These are phyloP conservation scores for Lagopus muta DNA, from an alignment of 2,113 vertebrate species.

Conservation along the genomic window DNA sequence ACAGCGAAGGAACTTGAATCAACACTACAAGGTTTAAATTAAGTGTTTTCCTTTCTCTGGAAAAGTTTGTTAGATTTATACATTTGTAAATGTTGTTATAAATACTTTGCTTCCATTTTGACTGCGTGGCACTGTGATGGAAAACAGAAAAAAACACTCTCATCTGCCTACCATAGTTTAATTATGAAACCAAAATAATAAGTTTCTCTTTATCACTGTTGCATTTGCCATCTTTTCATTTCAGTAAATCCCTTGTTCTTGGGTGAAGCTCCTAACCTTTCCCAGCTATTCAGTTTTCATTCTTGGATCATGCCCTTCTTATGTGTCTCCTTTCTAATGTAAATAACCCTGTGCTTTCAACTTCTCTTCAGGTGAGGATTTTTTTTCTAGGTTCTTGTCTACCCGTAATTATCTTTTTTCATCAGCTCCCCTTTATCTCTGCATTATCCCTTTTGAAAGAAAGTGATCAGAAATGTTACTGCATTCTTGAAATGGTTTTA, in stretches of 20 bases:
- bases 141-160: background rate
- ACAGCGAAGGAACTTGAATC: background rate
- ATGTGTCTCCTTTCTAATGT: constrained; percentile 15
- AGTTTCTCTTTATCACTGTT: background rate
- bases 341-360: constrained; percentile 34
- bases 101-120: background rate
- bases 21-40: background rate
- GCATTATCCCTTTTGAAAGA: background rate
- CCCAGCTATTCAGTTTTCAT: background rate
- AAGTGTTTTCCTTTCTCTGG: background rate
- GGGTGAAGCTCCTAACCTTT: constrained; percentile 5
- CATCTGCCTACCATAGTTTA: background rate
- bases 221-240: background rate
- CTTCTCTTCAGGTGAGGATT: background rate
- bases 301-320: background rate
- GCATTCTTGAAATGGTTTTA: background rate
- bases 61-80: background rate
- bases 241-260: constrained; percentile 5
- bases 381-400: background rate
- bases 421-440: background rate
- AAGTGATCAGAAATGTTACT: background rate
- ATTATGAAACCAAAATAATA: background rate
- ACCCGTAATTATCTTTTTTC: background rate
- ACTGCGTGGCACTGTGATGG: rapidly evolving
- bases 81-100: background rate